phyloP scores from a whole-genome alignment of 2,888 invertebrate species.

The Lasioglossum leucozonium region DNA sequence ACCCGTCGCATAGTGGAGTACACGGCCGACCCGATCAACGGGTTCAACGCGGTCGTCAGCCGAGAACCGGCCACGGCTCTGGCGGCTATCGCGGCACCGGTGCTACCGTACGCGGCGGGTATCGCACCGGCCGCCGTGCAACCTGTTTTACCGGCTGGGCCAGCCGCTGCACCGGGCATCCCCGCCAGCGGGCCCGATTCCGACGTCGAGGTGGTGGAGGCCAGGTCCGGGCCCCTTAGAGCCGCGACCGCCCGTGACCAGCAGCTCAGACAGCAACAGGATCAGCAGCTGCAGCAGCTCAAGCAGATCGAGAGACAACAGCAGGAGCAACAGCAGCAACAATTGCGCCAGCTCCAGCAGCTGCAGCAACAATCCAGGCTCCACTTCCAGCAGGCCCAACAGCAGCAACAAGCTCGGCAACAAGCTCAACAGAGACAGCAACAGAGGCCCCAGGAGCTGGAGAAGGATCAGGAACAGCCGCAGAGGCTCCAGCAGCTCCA shows the following conservation, averaged over 20 bases:
- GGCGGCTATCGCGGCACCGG: conserved; percentile 82
- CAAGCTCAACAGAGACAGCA: conserved; percentile 72
- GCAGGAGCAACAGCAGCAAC: conserved; percentile 82
- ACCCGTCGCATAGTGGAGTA: conserved; percentile 80
- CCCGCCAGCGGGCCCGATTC: conserved; percentile 80
- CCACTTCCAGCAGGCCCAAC: conserved; percentile 74
- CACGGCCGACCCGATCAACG: conserved; percentile 79
- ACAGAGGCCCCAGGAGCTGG: conserved; percentile 20
- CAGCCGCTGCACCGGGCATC: conserved; percentile 67
- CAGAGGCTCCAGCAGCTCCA: conserved; percentile 21
- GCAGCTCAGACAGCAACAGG: conserved; percentile 61
- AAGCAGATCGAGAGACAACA: conserved; percentile 55
- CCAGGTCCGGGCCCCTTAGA: conserved; percentile 74
- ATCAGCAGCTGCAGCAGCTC: conserved; percentile 59
- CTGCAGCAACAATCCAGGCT: conserved; percentile 84
- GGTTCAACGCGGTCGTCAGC: conserved; percentile 83
- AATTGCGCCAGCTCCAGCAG: conserved; percentile 75
- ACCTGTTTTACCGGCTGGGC: conserved; percentile 51
- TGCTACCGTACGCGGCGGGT: conserved; percentile 79
- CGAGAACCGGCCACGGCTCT: conserved; percentile 72
- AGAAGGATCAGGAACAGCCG: conserved; percentile 17
- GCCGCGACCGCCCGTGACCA: conserved; percentile 53
- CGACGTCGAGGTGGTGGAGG: conserved; percentile 82
- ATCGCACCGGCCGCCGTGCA: conserved; percentile 69
- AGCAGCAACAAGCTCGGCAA: conserved; percentile 65